Conservation (phyloP, 2,888 invertebrate genomes). For the Stenolophus ochropezus region DNA sequence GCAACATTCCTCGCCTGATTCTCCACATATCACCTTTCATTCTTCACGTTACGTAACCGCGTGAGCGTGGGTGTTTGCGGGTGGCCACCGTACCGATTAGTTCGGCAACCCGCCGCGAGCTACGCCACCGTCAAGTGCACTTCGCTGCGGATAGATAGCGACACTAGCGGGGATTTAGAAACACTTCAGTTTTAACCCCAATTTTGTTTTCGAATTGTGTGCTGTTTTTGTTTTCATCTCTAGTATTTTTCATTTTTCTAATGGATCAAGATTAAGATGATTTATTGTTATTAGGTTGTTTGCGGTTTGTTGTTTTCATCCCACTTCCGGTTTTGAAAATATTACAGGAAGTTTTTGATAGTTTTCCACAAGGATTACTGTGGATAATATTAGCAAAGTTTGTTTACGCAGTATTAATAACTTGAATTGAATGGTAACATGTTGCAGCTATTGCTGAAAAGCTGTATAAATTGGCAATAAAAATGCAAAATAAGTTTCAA, state of each 20-base stretch:
- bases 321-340: neutral
- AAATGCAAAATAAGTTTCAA: neutral
- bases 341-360: neutral
- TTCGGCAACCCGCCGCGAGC: constrained; percentile 30
- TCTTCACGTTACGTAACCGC: constrained; percentile 12
- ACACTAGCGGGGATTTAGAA: constrained; percentile 2
- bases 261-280: neutral
- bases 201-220: neutral
- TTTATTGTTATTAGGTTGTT: neutral
- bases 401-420: neutral
- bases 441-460: neutral
- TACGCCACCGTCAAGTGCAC: constrained; percentile 22
- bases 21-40: neutral
- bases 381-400: neutral
- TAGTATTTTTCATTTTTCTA: neutral
- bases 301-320: neutral
- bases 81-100: constrained; percentile 32
- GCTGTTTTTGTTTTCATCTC: neutral
- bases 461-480: neutral
- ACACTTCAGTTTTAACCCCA: neutral
- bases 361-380: neutral
- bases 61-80: constrained; percentile 27
- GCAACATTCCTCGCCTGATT: constrained; percentile 1
- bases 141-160: constrained; percentile 47
- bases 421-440: neutral